These are phyloP conservation scores for Dryadula phaetusa DNA, from an alignment of 2,888 invertebrate species.

Conservation along the genomic window DNA sequence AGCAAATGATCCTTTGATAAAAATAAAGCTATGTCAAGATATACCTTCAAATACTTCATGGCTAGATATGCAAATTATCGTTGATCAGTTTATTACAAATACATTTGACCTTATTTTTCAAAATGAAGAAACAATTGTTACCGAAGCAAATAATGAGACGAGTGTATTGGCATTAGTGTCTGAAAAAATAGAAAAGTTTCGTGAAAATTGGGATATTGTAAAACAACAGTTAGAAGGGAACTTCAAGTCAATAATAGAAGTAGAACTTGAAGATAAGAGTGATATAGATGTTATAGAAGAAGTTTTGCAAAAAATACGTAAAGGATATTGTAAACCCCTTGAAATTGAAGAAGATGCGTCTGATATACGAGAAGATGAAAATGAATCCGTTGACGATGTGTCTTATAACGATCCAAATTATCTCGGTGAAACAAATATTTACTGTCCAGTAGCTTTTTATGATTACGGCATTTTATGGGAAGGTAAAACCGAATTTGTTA, in stretches of 20 bases:
- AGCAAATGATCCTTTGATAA: constrained; percentile 65
- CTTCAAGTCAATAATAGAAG: constrained; percentile 66
- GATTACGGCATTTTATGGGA: constrained; percentile 83
- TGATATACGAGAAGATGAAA: constrained; percentile 56
- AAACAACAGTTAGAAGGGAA: constrained; percentile 72
- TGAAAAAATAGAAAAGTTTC: constrained; percentile 64
- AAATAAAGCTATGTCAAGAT: constrained; percentile 57
- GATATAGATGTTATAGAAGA: constrained; percentile 70
- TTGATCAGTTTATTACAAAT: constrained; percentile 52
- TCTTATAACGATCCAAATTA: constrained; percentile 63
- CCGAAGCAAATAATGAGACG: constrained; percentile 39
- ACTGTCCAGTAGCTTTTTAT: constrained; percentile 85
- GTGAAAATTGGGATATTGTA: constrained; percentile 69
- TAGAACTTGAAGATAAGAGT: constrained; percentile 75
- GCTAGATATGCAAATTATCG: constrained; percentile 55
- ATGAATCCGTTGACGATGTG: constrained; percentile 56
- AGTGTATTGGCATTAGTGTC: constrained; percentile 53
- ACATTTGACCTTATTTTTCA: constrained; percentile 45
- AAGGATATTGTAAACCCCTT: constrained; percentile 61
- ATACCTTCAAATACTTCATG: constrained; percentile 41
- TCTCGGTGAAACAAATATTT: constrained; percentile 84
- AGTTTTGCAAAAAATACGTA: constrained; percentile 64
- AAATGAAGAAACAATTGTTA: constrained; percentile 36
- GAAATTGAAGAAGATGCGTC: constrained; percentile 57
- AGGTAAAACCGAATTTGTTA: constrained; percentile 83